Percentiles rank a stretch among this genome's conserved stretches.
Evolutionary conservation across 2,888 invertebrate genomes (phyloP).

Genomic region (Drosophila borealis): DNA sequence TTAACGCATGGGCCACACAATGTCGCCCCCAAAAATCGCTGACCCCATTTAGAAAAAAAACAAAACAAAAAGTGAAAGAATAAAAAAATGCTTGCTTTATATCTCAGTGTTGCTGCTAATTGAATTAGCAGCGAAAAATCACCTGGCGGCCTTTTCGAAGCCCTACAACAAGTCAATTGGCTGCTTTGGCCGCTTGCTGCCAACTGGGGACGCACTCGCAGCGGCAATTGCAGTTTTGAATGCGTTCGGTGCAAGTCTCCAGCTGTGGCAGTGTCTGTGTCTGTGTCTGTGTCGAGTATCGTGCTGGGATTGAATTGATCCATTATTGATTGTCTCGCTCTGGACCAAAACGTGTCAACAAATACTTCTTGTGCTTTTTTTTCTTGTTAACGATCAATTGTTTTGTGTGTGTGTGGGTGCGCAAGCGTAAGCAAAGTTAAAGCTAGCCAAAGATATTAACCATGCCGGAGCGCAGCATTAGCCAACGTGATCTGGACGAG

Average conservation of each 20-base stretch:
- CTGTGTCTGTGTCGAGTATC: conserved; percentile 9
- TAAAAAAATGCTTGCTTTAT: conserved; percentile 5
- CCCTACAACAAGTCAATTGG: conserved; percentile 57
- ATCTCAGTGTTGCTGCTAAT: conserved; percentile 16
- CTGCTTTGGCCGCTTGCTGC: conserved; percentile 40
- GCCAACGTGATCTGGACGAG: conserved; percentile 74
- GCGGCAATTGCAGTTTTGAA: conserved; percentile 72
- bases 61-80: background rate
- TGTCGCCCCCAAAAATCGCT: conserved; percentile 69
- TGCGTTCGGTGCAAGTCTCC: conserved; percentile 77
- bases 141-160: conserved; percentile 67
- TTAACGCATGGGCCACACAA: conserved; percentile 38
- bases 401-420: background rate
- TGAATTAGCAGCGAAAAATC: conserved; percentile 56
- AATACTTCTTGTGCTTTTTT: conserved; percentile 8
- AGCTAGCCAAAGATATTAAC: background rate
- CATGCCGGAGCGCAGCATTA: conserved; percentile 78
- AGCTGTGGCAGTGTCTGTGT: conserved; percentile 13
- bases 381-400: conserved; percentile 41
- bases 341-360: background rate
- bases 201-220: conserved; percentile 33
- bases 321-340: background rate
- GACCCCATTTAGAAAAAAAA: conserved; percentile 62
- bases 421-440: background rate
- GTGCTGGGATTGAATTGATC: conserved; percentile 5